A percentile compares a stretch with the other conserved stretches of the same genome.
Conservation (phyloP, 2,888 invertebrate genomes). For the Noctua comes region DNA sequence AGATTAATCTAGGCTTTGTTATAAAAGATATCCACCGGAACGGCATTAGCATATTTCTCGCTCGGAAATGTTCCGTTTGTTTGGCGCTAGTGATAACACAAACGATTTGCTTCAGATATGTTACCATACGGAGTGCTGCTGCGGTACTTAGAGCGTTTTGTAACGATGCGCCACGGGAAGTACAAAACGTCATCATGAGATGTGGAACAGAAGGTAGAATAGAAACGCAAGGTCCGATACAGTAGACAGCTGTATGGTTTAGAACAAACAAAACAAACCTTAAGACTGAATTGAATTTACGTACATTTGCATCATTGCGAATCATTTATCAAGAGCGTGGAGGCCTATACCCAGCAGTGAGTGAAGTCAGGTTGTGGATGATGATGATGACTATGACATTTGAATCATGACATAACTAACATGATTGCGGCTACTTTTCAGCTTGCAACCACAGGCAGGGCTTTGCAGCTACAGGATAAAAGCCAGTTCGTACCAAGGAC, state of each 20-base stretch:
- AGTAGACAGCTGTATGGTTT: neutral
- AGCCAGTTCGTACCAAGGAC: too few species aligned
- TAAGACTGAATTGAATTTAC: neutral
- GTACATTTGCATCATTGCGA: neutral
- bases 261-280: neutral
- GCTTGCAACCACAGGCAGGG: too few species aligned
- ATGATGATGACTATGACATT: neutral
- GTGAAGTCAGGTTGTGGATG: too few species aligned
- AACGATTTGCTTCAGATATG: constrained; percentile 33
- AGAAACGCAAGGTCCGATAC: too few species aligned
- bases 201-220: neutral
- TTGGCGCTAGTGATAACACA: constrained; percentile 18
- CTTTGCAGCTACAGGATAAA: too few species aligned
- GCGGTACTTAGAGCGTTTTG: constrained; percentile 14
- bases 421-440: neutral
- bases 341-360: too few species aligned
- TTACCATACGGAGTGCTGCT: constrained; percentile 41
- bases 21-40: neutral
- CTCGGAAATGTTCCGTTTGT: neutral
- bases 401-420: neutral
- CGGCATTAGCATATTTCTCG: constrained; percentile 2
- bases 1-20: neutral
- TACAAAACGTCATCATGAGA: neutral
- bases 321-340: too few species aligned
- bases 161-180: constrained; percentile 3